Conservation (phyloP, 2,888 invertebrate species). For the Cyclophora punctaria region DNA sequence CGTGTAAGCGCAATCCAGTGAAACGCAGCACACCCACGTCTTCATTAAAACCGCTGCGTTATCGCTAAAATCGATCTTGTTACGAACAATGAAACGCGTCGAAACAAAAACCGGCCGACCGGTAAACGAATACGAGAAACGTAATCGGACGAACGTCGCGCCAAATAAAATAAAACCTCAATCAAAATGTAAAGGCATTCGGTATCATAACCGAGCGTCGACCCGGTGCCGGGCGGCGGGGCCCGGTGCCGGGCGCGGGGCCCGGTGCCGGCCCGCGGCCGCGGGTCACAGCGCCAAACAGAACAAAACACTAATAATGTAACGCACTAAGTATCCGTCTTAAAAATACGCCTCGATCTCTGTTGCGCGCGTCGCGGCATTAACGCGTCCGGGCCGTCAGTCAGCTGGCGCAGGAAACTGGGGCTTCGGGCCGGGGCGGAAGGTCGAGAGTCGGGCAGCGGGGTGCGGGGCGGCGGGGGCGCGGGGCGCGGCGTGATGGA, state of each 20-base stretch:
- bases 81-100: slow-evolving; percentile 69
- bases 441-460: slow-evolving; percentile 37
- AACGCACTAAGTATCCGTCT: slow-evolving; percentile 73
- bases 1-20: slow-evolving; percentile 32
- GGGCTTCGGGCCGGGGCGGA: slow-evolving; percentile 20
- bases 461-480: slow-evolving; percentile 46
- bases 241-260: slow-evolving; percentile 25
- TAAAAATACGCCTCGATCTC: slow-evolving; percentile 68
- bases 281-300: slow-evolving; percentile 33
- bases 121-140: slow-evolving; percentile 69
- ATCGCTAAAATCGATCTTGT: slow-evolving; percentile 70
- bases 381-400: slow-evolving; percentile 33
- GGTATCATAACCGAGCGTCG: slow-evolving; percentile 70
- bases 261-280: slow-evolving; percentile 50
- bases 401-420: slow-evolving; percentile 15
- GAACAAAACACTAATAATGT: slow-evolving; percentile 70
- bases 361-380: slow-evolving; percentile 62
- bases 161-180: slow-evolving; percentile 71
- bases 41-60: slow-evolving; percentile 61
- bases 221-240: slow-evolving; percentile 64
- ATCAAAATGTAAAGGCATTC: slow-evolving; percentile 70
- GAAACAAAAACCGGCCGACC: slow-evolving; percentile 66
- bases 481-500: slow-evolving; percentile 66
- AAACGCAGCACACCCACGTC: slow-evolving; percentile 59
- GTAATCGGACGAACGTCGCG: slow-evolving; percentile 64